Base-by-base conservation (phyloP, 1,140 invertebrate species). In the Campodea augens region DNA sequence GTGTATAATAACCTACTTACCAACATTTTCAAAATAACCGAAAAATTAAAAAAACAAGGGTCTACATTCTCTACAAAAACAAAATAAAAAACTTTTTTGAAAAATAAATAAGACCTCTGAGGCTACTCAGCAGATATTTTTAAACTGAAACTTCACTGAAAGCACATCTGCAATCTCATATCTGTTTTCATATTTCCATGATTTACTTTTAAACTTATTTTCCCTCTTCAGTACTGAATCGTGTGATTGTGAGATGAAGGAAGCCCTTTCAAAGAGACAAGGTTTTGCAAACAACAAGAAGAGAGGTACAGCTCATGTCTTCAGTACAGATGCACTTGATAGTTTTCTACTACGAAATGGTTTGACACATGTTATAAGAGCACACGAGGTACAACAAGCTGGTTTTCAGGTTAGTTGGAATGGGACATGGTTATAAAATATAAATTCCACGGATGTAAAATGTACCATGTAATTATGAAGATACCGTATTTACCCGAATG, bases 271-370 rank as follows among this genome's bases (percentile, higher is more conserved):
- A 3, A 62, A 69, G 2, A 72, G 72, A 51, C 65, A 73, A 49
- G 79, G 78, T 2, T 83, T 81, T 64, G 70, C 72, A 2, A 59
- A 60, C n/a, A 83, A 83, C 60, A 59, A 57, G 1, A 64, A 72
- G 45, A 65, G 79, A 51, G 76, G 77, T 32, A 82, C 79, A 0
- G 80, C 73, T 10, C 74, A 78, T 57, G 70, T 78, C 48, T 83
- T 81, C 57, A 75, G 67, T 50, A 65, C 65, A 51, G 66, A 69
- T 21, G 78, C 78, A 2, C 60, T 82, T n/a, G 66, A 74, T 41
- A 54, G 62, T 19, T 83, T 82, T 60, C 60, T 82, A 21, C 57
- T 63, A 13, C 57, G 60, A 44, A 78, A 82, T 60, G 60, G 63
- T 22, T 64, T 81, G 0, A 70, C 74, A 2, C 74, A 78, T 58